Evolutionary conservation across 2,113 vertebrate species (phyloP).

Genomic region (Pardalotus punctatus): DNA sequence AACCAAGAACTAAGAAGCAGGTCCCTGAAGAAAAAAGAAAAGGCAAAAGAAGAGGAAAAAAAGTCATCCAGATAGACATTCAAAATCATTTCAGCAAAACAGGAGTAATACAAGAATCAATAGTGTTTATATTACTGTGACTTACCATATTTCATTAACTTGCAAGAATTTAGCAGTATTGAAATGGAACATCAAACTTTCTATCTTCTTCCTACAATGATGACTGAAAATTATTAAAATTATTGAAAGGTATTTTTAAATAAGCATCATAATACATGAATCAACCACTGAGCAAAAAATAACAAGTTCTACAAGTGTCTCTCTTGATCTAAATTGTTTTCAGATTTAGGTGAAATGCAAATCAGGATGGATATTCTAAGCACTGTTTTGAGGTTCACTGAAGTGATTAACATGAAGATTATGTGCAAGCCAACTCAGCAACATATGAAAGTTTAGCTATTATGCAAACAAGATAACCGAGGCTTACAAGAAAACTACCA

Average conservation of each 20-base stretch:
- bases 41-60: not conserved
- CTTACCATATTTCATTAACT: not conserved
- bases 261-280: not conserved
- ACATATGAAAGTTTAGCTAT: not conserved
- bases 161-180: not conserved
- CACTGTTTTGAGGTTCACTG: not conserved
- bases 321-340: not conserved
- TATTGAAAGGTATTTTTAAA: not conserved
- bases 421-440: not conserved
- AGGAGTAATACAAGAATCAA: not conserved
- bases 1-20: not conserved
- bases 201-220: not conserved
- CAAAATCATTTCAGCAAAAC: not conserved
- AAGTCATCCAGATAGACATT: not conserved
- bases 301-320: rapidly evolving
- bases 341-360: not conserved
- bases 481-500: not conserved
- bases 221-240: not conserved
- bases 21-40: not conserved
- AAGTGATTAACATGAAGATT: not conserved
- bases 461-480: not conserved
- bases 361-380: not conserved
- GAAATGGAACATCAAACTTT: not conserved
- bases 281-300: not conserved
- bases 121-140: not conserved